These are phyloP conservation scores for Sebastes hubbsi DNA, from an alignment of 2,797 vertebrate species.

Conservation along the genomic window DNA sequence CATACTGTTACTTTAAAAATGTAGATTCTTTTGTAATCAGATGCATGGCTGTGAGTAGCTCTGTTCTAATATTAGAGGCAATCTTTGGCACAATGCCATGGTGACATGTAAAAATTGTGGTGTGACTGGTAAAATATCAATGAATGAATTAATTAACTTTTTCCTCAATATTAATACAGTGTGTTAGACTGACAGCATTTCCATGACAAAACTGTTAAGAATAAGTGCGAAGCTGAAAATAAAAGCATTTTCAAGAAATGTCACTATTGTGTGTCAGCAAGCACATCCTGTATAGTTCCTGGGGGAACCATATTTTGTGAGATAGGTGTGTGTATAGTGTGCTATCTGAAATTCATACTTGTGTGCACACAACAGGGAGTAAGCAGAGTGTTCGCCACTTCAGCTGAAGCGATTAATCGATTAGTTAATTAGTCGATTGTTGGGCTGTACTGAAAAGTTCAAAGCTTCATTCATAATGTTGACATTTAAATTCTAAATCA, in stretches of 20 bases:
- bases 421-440: background rate
- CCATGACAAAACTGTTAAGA: conserved; percentile 3
- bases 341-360: background rate
- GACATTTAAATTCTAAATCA: background rate
- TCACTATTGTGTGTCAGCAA: background rate
- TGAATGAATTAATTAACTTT: background rate
- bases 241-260: conserved; percentile 25
- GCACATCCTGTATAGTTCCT: background rate
- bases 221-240: background rate
- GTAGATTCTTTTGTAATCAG: conserved; percentile 29
- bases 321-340: background rate
- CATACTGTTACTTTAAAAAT: background rate
- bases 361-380: too few species aligned
- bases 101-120: background rate
- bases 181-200: conserved; percentile 5
- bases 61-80: background rate
- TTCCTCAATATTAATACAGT: background rate
- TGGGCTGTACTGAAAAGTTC: background rate
- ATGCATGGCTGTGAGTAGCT: conserved; percentile 7
- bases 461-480: background rate
- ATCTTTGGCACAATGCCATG: background rate
- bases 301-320: background rate
- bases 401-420: background rate
- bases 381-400: background rate
- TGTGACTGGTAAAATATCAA: conserved; percentile 2